Percentiles rank a stretch among this genome's conserved stretches.
Conservation (phyloP, 2,797 vertebrate species). For the Xenops minutus region DNA sequence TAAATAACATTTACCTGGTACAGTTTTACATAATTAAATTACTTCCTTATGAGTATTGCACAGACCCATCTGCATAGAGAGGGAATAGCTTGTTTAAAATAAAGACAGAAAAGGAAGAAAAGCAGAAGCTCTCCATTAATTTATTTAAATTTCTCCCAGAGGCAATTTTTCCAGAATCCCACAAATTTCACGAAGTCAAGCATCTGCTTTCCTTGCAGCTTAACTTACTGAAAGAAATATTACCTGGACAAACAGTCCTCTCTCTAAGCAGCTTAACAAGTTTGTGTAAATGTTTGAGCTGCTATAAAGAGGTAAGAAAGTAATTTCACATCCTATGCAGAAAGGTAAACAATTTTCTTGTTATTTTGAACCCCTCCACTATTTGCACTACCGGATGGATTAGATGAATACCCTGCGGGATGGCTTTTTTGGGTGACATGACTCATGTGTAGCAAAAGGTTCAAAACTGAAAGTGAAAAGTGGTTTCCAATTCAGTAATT, state of each 20-base stretch:
- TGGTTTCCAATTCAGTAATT: neutral
- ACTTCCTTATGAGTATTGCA: neutral
- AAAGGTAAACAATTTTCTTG: slow-evolving; percentile 21
- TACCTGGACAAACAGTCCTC: slow-evolving; percentile 36
- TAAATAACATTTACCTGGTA: slow-evolving; percentile 72
- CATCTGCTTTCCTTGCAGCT: slow-evolving; percentile 19
- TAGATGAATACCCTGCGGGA: neutral
- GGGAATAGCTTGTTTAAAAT: slow-evolving; percentile 35
- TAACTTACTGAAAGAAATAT: slow-evolving; percentile 14
- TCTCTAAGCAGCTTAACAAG: slow-evolving; percentile 47
- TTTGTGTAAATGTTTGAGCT: slow-evolving; percentile 55
- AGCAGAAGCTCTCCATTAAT: slow-evolving; percentile 1
- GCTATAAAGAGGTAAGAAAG: slow-evolving; percentile 36
- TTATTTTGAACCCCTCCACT: slow-evolving; percentile 15
- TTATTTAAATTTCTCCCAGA: slow-evolving; percentile 23
- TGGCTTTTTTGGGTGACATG: neutral
- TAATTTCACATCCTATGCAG: neutral
- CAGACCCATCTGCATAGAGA: slow-evolving; percentile 33
- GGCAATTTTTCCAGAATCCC: neutral
- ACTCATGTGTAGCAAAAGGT: neutral
- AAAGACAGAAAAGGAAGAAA: slow-evolving; percentile 1
- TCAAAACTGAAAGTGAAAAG: neutral
- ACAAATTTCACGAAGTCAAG: slow-evolving; percentile 17
- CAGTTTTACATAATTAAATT: slow-evolving; percentile 63
- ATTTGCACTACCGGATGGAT: neutral